phyloP scores from a whole-genome alignment of 1,140 invertebrate species.

The Diachasma alloeum region DNA sequence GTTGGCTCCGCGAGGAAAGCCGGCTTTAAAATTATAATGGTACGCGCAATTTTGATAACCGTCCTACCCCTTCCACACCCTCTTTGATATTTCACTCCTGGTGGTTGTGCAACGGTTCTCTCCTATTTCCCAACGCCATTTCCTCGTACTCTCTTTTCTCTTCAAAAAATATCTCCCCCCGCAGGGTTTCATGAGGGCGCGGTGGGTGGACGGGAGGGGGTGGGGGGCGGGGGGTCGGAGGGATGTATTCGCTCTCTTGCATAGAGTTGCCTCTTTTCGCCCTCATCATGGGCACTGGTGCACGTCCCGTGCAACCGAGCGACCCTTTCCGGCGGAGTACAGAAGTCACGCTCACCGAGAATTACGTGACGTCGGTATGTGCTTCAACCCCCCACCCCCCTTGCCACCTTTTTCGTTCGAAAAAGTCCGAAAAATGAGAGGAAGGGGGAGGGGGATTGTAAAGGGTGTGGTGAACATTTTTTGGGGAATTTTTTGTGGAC shows the following conservation, averaged over 20 bases:
- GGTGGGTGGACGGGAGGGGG: too few relatives aligned
- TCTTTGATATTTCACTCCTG: slow-evolving; percentile 54
- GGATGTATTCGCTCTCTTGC: background rate
- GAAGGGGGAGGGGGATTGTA: too few relatives aligned
- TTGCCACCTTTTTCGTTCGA: too few relatives aligned
- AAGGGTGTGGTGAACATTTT: too few relatives aligned
- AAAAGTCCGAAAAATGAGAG: too few relatives aligned
- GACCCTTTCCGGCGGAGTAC: slow-evolving; percentile 20
- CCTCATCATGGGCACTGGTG: background rate
- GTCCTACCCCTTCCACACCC: slow-evolving; percentile 42
- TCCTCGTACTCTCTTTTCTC: slow-evolving; percentile 21
- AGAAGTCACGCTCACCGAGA: slow-evolving; percentile 33
- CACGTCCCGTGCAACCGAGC: slow-evolving; percentile 27
- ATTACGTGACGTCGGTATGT: slow-evolving; percentile 31
- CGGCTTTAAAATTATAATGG: slow-evolving; percentile 67
- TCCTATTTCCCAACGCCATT: background rate
- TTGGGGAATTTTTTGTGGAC: too few relatives aligned
- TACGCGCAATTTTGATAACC: slow-evolving; percentile 66
- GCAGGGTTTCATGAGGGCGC: too few relatives aligned
- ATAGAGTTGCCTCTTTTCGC: slow-evolving; percentile 16
- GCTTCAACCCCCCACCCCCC: background rate
- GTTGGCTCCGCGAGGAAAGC: slow-evolving; percentile 57
- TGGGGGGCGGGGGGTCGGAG: too few relatives aligned
- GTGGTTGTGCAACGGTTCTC: slow-evolving; percentile 14
- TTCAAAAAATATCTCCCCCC: background rate